A percentile compares a stretch with the other conserved stretches of the same genome.
These are phyloP conservation scores for Oryzias melastigma DNA, from an alignment of 2,113 vertebrate species.

Conservation along the genomic window DNA sequence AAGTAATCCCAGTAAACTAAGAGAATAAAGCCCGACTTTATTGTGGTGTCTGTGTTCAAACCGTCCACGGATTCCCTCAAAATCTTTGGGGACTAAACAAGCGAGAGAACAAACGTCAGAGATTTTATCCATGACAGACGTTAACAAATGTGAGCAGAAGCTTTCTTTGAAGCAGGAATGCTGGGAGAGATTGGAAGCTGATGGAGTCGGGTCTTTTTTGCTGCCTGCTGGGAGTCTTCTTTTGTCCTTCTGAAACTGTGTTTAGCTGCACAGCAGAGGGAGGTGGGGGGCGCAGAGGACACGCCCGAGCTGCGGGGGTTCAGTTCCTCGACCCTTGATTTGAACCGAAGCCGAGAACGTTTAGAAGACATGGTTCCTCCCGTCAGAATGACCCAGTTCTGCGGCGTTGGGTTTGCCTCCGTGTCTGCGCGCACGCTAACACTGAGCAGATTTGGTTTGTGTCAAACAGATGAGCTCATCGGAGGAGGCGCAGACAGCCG, in stretches of 20 bases:
- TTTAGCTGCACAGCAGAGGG: conserved; percentile 18
- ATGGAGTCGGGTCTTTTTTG: conserved; percentile 3
- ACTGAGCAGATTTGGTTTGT: conserved; percentile 37
- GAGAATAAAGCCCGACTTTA: no score
- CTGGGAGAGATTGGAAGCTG: conserved; percentile 25
- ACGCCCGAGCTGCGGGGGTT: neutral
- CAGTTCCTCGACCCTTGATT: no score
- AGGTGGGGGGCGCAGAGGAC: neutral
- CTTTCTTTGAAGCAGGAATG: conserved; percentile 7
- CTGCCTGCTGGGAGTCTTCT: conserved; percentile 51
- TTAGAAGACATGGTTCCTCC: conserved; percentile 16
- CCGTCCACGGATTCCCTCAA: no score
- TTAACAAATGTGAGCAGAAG: conserved; percentile 22
- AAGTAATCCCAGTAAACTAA: no score
- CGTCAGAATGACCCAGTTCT: conserved; percentile 40
- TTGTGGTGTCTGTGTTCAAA: no score
- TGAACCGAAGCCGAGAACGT: no score
- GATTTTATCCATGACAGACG: conserved; percentile 8
- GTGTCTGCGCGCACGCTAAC: conserved; percentile 14
- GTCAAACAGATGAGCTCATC: conserved; percentile 62
- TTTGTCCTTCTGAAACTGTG: conserved; percentile 40
- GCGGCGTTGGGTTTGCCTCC: conserved; percentile 4
- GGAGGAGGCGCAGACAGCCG: conserved; percentile 48
- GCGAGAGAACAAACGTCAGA: conserved; percentile 4
- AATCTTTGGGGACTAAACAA: conserved; percentile 12